Evolutionary conservation across 2,113 vertebrate species (phyloP), one percentile per base, ranked within the genome.

Genomic region (Chlorodrepanis virens): DNA sequence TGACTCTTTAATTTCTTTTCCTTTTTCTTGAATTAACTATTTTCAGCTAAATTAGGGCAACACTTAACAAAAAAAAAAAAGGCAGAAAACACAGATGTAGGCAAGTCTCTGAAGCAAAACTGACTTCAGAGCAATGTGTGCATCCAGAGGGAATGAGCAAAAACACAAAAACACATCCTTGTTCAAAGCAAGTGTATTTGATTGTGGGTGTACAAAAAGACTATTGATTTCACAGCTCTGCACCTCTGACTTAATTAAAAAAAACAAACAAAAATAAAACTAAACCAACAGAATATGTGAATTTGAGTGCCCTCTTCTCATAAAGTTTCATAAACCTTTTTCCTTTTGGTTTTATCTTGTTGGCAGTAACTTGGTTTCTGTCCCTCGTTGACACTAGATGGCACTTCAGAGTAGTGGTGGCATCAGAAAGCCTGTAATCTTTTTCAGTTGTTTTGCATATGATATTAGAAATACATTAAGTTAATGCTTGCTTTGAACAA

Each of bases 371-470:
- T 76, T 85, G 69, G 67, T 77, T 71, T 15, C 33, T 76, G 60
- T 82, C 28, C 23, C 14, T 80, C 54, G 21, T 28, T 77, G 85
- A 91, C 95, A 86, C 93, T 96, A 97, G 95, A 74, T 96, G 95
- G 95, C 96, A 96, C 82, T 91, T 96, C 70, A 88, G 96, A 91
- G 87, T 90, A 96, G 78, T 14, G 19, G 8, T 93, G 78, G 33
- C 19, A 85, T 74, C 25, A 29, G 23, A 84, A 84, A 57, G 17
- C 4, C 37, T 8, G 10, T 47, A 59, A 52, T 17, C 1, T 49
- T 53, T 78, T 64, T 27, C 5, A 24, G 14, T 19, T 67, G 33
- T 67, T 90, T 89, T 69, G 8, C 8, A 6, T 50, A 24, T 14
- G 12, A 28, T 54, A 39, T 52, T 37, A 54, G 11, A 68, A n/a